Percentiles rank a stretch among this genome's conserved stretches.
Conservation (phyloP, 2,113 vertebrate species). For the Erpornis zantholeuca region DNA sequence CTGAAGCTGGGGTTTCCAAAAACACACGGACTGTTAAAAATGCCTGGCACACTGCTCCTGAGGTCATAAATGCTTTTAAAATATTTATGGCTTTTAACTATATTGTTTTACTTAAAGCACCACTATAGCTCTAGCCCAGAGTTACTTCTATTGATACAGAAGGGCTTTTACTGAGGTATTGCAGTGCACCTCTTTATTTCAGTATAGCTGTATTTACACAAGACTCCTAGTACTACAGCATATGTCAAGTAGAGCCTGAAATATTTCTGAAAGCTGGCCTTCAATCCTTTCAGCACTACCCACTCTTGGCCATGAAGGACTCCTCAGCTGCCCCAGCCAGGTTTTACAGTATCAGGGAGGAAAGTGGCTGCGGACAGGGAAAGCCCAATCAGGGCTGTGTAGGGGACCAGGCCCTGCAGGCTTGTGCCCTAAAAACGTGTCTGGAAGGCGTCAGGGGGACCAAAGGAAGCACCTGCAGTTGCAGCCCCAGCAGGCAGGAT, state of each 20-base stretch:
- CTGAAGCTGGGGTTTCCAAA: neutral
- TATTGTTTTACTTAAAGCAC: neutral
- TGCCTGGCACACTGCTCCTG: neutral
- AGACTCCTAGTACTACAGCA: neutral
- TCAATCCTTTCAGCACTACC: neutral
- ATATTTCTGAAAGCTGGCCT: neutral
- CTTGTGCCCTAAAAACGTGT: rapidly evolving
- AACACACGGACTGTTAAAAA: neutral
- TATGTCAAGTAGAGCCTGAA: neutral
- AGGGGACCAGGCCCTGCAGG: neutral
- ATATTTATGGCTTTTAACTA: neutral
- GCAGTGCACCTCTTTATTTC: neutral
- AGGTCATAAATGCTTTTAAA: neutral
- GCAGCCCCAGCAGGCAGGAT: neutral
- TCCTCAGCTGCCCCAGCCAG: neutral
- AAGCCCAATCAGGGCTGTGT: rapidly evolving
- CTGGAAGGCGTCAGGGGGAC: neutral
- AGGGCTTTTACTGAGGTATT: neutral
- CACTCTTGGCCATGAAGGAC: neutral
- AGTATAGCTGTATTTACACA: neutral
- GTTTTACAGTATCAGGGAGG: neutral
- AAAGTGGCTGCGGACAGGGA: rapidly evolving
- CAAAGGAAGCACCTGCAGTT: conserved; percentile 15
- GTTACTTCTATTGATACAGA: neutral
- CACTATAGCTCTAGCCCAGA: neutral